Evolutionary conservation across 2,113 vertebrate genomes (phyloP).

Genomic region (Chaenocephalus aceratus): DNA sequence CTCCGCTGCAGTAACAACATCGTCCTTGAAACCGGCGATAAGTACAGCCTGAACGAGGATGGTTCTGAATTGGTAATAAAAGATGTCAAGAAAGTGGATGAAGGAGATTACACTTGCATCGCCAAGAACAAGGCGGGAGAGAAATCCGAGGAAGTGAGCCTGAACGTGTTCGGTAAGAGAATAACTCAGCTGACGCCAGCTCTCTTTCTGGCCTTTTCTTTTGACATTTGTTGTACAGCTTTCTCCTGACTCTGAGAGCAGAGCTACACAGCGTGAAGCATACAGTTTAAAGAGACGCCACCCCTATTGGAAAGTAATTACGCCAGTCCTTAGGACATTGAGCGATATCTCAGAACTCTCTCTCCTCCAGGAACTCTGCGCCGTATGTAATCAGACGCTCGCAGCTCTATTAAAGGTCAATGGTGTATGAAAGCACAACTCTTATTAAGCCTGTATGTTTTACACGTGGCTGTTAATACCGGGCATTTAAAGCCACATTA

Average conservation of each 20-base stretch:
- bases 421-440: slow-evolving; percentile 26
- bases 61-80: slow-evolving; percentile 92
- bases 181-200: slow-evolving; percentile 19
- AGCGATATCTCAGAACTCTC: slow-evolving; percentile 28
- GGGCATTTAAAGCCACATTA: background rate
- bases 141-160: slow-evolving; percentile 90
- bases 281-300: slow-evolving; percentile 38
- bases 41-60: slow-evolving; percentile 91
- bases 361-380: slow-evolving; percentile 21
- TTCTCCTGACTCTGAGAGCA: slow-evolving; percentile 17
- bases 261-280: slow-evolving; percentile 22
- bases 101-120: slow-evolving; percentile 95
- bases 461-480: background rate
- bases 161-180: slow-evolving; percentile 95
- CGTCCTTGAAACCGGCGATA: slow-evolving; percentile 88
- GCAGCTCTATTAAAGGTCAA: slow-evolving; percentile 29
- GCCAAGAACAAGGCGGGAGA: slow-evolving; percentile 97
- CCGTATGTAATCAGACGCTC: slow-evolving; percentile 13
- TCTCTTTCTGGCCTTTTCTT: slow-evolving; percentile 25
- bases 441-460: slow-evolving; percentile 25
- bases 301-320: slow-evolving; percentile 57
- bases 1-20: slow-evolving; percentile 86
- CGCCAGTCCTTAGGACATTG: slow-evolving; percentile 27
- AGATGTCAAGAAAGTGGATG: slow-evolving; percentile 92
- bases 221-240: slow-evolving; percentile 47